phyloP scores from a whole-genome alignment of 2,888 invertebrate genomes.

The Anaspis maculata region DNA sequence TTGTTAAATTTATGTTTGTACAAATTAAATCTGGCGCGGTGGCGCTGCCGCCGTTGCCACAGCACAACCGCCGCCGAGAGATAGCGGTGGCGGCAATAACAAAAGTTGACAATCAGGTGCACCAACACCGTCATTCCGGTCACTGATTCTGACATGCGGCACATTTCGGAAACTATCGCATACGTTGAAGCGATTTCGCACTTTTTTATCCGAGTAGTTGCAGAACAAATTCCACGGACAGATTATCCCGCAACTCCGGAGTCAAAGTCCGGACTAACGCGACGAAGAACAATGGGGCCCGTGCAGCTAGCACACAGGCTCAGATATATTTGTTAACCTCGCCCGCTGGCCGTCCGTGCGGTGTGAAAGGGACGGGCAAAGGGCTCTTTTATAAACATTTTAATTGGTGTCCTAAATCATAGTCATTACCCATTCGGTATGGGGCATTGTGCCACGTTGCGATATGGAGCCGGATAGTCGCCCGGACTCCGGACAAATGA shows the following conservation, averaged over 20 bases:
- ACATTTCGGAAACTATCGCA: conserved; percentile 5
- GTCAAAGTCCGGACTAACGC: conserved; percentile 6
- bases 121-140: conserved; percentile 17
- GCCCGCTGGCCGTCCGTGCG: too few relatives aligned
- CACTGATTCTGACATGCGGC: conserved; percentile 23
- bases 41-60: conserved; percentile 33
- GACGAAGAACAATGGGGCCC: conserved; percentile 14
- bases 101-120: conserved; percentile 40
- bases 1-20: conserved; percentile 45
- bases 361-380: conserved; percentile 11
- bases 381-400: conserved; percentile 38
- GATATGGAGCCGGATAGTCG: conserved; percentile 9
- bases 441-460: conserved; percentile 20
- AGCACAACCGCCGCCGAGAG: too few relatives aligned
- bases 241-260: conserved; percentile 4
- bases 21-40: conserved; percentile 46
- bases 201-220: too few relatives aligned
- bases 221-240: too few relatives aligned
- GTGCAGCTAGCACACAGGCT: conserved; percentile 10
- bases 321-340: conserved; percentile 22
- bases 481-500: too few relatives aligned
- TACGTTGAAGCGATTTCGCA: background rate
- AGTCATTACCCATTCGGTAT: conserved; percentile 32
- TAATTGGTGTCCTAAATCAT: conserved; percentile 41
- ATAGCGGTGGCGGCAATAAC: too few relatives aligned